Base-by-base conservation (phyloP, 2,797 vertebrate genomes). In the Catostomus latipinnis region DNA sequence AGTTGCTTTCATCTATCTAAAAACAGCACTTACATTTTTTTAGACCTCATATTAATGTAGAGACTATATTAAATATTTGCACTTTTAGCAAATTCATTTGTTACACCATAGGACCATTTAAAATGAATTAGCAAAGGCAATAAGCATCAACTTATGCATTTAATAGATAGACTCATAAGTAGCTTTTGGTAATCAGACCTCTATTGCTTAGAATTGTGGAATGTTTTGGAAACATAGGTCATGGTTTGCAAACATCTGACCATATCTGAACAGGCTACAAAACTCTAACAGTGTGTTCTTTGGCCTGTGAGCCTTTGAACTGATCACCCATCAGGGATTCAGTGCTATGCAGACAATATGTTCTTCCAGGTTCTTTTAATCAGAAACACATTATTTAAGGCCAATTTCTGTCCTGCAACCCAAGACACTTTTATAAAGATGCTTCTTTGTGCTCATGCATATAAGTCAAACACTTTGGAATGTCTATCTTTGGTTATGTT, bases 321-420 rank as follows among this genome's bases (percentile, higher is more conserved):
- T 66, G 45, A 83, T 80, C n/a, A 50, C n/a, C 68, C 76, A 7
- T 68, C 50, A 62, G 78, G 63, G 79, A 79, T 63, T 62, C 46
- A 62, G 11, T 75, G 79, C 43, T 72, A 80, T 80, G 79, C 66
- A 81, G 78, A 83, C 61, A n/a, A 63, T 53, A 74, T 68, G 61
- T 78, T 49, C 66, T 66, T 58, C 70, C 16, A 79, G 63, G 6
- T 34, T 18, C 76, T 66, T 58, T 71, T 78, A 60, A 83, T 82
- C 54, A 74, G 14, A 58, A 43, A 54, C 16, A 57, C 67, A 77
- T 18, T 71, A 2, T 66, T 16, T 11, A 43, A 57, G 8, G 46
- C 34, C 22, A 57, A 50, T 49, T 50, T 16, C 6, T 65, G 54
- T 53, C 22, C n/a, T 70, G 14, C 48, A 65, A 54, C n/a, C 34